A percentile compares a stretch with the other conserved stretches of the same genome.
Conservation (phyloP, 2,113 vertebrate genomes). For the Halcyon malimbica region DNA sequence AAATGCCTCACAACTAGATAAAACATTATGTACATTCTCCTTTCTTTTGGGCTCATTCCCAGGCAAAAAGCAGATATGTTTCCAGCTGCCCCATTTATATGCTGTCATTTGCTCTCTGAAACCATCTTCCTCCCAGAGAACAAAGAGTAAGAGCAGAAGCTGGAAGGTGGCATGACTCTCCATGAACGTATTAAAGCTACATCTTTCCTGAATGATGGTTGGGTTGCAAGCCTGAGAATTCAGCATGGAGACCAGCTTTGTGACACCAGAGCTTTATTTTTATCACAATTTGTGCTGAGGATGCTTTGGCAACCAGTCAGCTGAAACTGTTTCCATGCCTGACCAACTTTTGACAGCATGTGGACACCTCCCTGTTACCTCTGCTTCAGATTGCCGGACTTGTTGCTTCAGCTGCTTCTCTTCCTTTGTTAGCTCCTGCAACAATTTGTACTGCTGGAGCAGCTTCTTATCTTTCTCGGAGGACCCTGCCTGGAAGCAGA, state of each 20-base stretch:
- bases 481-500: slow-evolving; percentile 77
- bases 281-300: neutral
- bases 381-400: slow-evolving; percentile 75
- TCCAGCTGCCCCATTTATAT: neutral
- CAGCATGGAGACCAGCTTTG: neutral
- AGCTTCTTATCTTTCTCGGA: slow-evolving; percentile 66
- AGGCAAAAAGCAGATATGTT: neutral
- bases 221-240: neutral
- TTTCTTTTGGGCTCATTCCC: neutral
- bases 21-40: neutral
- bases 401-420: slow-evolving; percentile 67
- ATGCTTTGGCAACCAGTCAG: neutral
- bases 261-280: neutral
- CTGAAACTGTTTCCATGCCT: neutral
- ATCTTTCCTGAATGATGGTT: neutral
- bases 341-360: neutral
- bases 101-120: neutral
- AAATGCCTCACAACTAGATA: neutral
- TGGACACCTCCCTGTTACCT: slow-evolving; percentile 71
- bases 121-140: neutral
- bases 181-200: neutral
- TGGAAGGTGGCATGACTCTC: neutral
- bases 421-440: slow-evolving; percentile 71
- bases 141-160: neutral
- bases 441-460: slow-evolving; percentile 70